Conservation (phyloP, 2,797 vertebrate genomes). For the Pangasius djambal region DNA sequence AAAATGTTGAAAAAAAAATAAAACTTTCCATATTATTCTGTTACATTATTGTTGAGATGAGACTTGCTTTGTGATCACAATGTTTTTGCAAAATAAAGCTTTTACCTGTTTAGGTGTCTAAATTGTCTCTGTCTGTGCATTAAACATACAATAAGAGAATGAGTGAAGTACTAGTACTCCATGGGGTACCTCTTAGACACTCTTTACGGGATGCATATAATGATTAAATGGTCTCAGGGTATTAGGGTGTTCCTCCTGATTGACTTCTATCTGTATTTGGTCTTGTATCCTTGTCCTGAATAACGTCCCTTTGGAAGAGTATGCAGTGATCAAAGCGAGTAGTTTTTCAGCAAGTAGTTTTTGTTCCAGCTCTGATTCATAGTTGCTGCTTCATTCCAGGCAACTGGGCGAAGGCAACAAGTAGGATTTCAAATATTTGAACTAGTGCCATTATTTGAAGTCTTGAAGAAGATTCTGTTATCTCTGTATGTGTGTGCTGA, state of each 20-base stretch:
- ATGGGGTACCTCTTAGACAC: neutral
- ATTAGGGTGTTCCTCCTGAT: neutral
- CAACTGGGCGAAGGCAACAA: neutral
- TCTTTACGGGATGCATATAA: neutral
- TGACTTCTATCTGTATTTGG: conserved; percentile 10
- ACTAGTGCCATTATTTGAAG: conserved; percentile 14
- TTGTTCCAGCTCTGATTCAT: neutral
- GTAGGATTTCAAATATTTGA: conserved; percentile 11
- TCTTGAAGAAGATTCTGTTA: neutral
- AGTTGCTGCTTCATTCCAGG: neutral
- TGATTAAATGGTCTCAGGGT: conserved; percentile 6
- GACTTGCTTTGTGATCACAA: too few species aligned
- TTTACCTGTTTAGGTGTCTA: too few species aligned
- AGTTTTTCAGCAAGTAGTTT: neutral
- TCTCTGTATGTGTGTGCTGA: neutral
- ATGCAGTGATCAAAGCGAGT: neutral
- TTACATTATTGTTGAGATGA: too few species aligned
- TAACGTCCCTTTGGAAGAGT: neutral
- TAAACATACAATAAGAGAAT: too few species aligned
- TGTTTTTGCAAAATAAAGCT: too few species aligned
- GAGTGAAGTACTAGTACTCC: neutral
- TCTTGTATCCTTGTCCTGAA: neutral
- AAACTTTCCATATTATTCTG: too few species aligned
- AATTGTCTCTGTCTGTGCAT: too few species aligned
- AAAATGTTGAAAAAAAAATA: too few species aligned